These are phyloP conservation scores for Oryzias celebensis DNA, from an alignment of 2,113 vertebrate genomes.

Conservation along the genomic window DNA sequence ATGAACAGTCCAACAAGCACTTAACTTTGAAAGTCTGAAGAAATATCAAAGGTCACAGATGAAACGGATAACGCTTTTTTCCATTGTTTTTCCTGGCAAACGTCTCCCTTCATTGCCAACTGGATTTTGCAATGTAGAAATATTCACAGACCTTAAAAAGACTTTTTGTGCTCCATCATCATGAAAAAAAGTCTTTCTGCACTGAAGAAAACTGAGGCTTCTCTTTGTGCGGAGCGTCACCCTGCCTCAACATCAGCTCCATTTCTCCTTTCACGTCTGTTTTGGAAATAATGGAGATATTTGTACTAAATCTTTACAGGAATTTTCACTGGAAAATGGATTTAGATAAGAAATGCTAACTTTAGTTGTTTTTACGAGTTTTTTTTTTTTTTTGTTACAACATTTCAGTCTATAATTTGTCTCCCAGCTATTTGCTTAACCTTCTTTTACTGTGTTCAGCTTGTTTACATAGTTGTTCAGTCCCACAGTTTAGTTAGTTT, in stretches of 20 bases:
- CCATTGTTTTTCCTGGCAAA: slow-evolving; percentile 9
- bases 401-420: slow-evolving; percentile 22
- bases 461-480: slow-evolving; percentile 50
- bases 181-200: slow-evolving; percentile 30
- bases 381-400: slow-evolving; percentile 18
- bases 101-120: slow-evolving; percentile 29
- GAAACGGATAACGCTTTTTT: slow-evolving; percentile 24
- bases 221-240: slow-evolving; percentile 38
- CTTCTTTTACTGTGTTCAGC: slow-evolving; percentile 28
- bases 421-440: slow-evolving; percentile 9
- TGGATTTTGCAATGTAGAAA: slow-evolving; percentile 18
- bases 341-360: slow-evolving; percentile 35
- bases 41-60: slow-evolving; percentile 32
- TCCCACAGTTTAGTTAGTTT: slow-evolving; percentile 52
- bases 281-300: slow-evolving; percentile 45
- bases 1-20: slow-evolving; percentile 27
- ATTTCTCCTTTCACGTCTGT: slow-evolving; percentile 51
- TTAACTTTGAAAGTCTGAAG: slow-evolving; percentile 17
- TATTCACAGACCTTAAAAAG: slow-evolving; percentile 39
- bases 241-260: slow-evolving; percentile 44
- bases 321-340: slow-evolving; percentile 26
- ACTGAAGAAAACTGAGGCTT: slow-evolving; percentile 25
- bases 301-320: slow-evolving; percentile 5
- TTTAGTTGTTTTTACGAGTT: slow-evolving; percentile 28
- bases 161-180: slow-evolving; percentile 23